A percentile compares a stretch with the other conserved stretches of the same genome.
Evolutionary conservation across 2,113 vertebrate species (phyloP).

Genomic region (Rhagologus leucostigma): DNA sequence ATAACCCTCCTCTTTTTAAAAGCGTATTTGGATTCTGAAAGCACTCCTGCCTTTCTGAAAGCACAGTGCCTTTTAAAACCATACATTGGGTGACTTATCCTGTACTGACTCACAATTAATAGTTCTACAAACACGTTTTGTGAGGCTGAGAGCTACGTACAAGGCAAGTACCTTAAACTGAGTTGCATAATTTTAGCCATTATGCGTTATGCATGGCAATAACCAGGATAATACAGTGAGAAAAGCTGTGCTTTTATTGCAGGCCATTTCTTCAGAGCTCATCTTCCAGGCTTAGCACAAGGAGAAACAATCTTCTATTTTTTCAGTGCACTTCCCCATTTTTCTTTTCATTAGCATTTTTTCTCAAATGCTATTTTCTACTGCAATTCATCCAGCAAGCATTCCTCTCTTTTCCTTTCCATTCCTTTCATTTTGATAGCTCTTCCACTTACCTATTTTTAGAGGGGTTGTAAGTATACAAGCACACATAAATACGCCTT

Average conservation of each 20-base stretch:
- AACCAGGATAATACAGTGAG: neutral
- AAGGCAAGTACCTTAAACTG: neutral
- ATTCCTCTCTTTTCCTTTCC: neutral
- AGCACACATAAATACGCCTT: neutral
- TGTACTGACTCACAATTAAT: neutral
- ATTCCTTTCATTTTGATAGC: neutral
- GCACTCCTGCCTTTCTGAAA: neutral
- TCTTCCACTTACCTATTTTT: neutral
- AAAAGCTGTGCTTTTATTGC: constrained; percentile 13
- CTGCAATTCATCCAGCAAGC: neutral
- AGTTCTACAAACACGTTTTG: neutral
- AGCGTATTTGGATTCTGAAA: neutral
- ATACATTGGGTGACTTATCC: neutral
- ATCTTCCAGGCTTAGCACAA: neutral
- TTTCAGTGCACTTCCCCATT: neutral
- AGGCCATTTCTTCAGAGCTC: neutral
- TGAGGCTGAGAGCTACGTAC: neutral
- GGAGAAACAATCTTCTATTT: neutral
- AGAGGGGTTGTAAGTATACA: neutral
- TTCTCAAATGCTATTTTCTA: neutral
- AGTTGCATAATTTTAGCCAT: neutral
- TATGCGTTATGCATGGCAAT: neutral
- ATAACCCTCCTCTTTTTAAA: neutral
- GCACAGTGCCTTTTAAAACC: neutral
- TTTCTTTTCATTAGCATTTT: constrained; percentile 17